A percentile compares a stretch with the other conserved stretches of the same genome.
phyloP scores from a whole-genome alignment of 2,113 vertebrate genomes.

The Chionis minor region DNA sequence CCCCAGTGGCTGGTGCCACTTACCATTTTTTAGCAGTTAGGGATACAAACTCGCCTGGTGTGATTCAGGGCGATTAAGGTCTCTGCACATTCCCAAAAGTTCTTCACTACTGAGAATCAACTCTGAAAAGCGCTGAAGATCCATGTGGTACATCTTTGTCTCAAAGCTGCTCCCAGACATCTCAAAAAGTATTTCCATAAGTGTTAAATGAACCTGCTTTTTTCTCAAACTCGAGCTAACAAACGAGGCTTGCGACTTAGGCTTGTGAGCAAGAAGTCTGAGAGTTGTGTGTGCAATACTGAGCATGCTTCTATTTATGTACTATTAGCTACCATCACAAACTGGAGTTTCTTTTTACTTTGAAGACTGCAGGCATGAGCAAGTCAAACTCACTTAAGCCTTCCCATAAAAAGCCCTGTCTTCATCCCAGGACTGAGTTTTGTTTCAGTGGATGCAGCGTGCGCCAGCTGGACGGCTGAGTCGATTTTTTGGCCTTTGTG shows the following conservation, averaged over 20 bases:
- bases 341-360: background rate
- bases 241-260: background rate
- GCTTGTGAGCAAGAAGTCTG: background rate
- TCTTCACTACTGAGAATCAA: background rate
- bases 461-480: background rate
- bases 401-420: background rate
- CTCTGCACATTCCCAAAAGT: background rate
- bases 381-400: background rate
- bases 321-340: background rate
- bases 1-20: background rate
- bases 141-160: background rate
- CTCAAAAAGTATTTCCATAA: background rate
- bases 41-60: background rate
- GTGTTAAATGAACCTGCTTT: background rate
- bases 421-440: background rate
- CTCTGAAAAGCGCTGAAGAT: background rate
- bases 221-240: background rate
- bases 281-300: background rate
- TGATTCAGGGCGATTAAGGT: background rate
- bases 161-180: background rate
- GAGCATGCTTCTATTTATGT: background rate
- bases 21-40: background rate
- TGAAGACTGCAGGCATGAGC: background rate
- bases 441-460: background rate
- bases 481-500: background rate